A percentile compares a stretch with the other conserved stretches of the same genome.
These are phyloP conservation scores for Pseudorhiza aurosa DNA, from an alignment of 30 jellyfish, hydroid and myxozoan species.

Conservation along the genomic window DNA sequence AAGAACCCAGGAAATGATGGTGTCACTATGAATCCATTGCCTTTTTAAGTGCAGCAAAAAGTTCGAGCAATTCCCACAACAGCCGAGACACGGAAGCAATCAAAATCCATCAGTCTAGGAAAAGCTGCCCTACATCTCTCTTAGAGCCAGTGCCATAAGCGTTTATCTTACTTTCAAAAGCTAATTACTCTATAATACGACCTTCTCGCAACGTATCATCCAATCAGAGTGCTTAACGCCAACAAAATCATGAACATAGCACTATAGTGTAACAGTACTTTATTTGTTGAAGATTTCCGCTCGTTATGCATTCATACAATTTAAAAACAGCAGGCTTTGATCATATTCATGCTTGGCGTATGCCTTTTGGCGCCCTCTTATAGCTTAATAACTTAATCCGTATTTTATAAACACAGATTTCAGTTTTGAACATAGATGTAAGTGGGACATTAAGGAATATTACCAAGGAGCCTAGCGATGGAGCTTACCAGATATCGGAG, in stretches of 20 bases:
- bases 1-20: too few species aligned
- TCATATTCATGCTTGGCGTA: neutral
- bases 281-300: neutral
- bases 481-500: too few species aligned
- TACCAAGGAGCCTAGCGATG: neutral
- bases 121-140: too few species aligned
- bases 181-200: neutral
- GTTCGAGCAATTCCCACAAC: too few species aligned
- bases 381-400: neutral
- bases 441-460: neutral
- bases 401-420: neutral
- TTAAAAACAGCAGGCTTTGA: neutral
- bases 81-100: too few species aligned
- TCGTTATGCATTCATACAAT: neutral
- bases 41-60: too few species aligned
- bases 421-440: neutral
- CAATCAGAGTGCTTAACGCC: neutral
- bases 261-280: neutral
- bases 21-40: too few species aligned
- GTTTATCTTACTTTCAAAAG: neutral
- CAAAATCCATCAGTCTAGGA: too few species aligned
- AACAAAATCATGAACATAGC: neutral
- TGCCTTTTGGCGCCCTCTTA: neutral
- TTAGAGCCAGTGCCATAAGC: neutral
- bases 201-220: neutral